These are phyloP conservation scores for Lamellibrachia columna DNA, from an alignment of 2,888 invertebrate species.

Conservation along the genomic window DNA sequence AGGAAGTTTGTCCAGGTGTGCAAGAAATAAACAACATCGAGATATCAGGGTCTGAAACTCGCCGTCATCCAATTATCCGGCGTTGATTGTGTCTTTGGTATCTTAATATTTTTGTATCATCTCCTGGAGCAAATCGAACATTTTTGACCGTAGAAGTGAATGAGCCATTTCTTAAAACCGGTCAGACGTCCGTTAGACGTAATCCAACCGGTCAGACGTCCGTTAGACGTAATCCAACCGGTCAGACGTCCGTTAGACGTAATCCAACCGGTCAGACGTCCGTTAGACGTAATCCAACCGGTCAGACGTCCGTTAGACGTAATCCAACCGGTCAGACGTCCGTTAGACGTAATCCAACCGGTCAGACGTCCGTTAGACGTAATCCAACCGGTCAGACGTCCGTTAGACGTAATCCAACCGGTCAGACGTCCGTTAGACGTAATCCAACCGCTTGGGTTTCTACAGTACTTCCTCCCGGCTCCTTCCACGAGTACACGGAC, in stretches of 20 bases:
- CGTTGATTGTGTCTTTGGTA: neutral
- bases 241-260: too few relatives aligned
- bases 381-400: too few relatives aligned
- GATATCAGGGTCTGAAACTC: neutral
- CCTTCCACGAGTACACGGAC: neutral
- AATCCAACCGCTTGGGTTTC: neutral
- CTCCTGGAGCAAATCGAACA: neutral
- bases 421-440: neutral
- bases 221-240: neutral
- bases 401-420: too few relatives aligned
- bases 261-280: too few relatives aligned
- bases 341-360: too few relatives aligned
- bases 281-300: neutral
- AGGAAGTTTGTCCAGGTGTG: neutral
- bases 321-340: neutral
- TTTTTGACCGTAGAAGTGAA: neutral
- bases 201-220: too few relatives aligned
- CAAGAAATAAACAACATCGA: neutral
- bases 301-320: too few relatives aligned
- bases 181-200: neutral
- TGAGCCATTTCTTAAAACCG: too few relatives aligned
- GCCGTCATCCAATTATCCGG: neutral
- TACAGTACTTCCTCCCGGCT: neutral
- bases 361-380: neutral
- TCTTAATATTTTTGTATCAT: neutral